phyloP scores from a whole-genome alignment of 2,888 invertebrate species.

The Pomacea canaliculata region DNA sequence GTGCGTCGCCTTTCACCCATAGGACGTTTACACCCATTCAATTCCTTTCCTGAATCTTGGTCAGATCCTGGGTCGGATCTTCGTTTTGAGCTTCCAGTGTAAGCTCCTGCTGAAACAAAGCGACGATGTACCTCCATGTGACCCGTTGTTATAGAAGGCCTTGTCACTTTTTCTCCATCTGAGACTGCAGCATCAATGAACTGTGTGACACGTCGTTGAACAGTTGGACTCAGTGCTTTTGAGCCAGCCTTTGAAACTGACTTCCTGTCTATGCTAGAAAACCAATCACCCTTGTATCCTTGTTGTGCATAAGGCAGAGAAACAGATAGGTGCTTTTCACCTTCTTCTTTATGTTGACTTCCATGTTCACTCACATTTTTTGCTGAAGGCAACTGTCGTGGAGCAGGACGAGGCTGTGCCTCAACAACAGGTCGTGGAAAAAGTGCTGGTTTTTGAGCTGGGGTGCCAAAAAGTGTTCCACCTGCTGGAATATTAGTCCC shows the following conservation, averaged over 20 bases:
- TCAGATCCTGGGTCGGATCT: conserved; percentile 16
- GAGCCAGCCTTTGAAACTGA: background rate
- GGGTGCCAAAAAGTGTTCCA: background rate
- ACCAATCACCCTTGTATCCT: conserved; percentile 4
- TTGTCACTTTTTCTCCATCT: background rate
- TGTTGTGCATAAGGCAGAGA: conserved; percentile 1
- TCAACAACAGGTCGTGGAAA: background rate
- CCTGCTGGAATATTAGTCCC: conserved; percentile 20
- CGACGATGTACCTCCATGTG: background rate
- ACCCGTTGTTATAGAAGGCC: background rate
- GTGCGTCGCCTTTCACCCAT: conserved; percentile 30
- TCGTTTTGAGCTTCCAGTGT: conserved; percentile 15
- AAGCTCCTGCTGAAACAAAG: conserved; percentile 4
- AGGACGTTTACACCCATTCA: conserved; percentile 18
- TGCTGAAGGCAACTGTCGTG: conserved; percentile 7
- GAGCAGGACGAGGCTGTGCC: conserved; percentile 9
- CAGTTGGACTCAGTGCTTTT: conserved; percentile 8
- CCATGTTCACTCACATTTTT: conserved; percentile 1
- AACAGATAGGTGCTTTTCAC: background rate
- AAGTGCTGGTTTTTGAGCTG: conserved; percentile 1
- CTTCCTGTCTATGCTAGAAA: conserved; percentile 11
- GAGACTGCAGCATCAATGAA: conserved; percentile 3
- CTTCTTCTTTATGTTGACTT: too few species aligned
- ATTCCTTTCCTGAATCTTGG: background rate
- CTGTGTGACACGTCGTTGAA: conserved; percentile 8